Evolutionary conservation across 2,888 invertebrate genomes (phyloP).

Genomic region (Chalcosyrphus nemorum): DNA sequence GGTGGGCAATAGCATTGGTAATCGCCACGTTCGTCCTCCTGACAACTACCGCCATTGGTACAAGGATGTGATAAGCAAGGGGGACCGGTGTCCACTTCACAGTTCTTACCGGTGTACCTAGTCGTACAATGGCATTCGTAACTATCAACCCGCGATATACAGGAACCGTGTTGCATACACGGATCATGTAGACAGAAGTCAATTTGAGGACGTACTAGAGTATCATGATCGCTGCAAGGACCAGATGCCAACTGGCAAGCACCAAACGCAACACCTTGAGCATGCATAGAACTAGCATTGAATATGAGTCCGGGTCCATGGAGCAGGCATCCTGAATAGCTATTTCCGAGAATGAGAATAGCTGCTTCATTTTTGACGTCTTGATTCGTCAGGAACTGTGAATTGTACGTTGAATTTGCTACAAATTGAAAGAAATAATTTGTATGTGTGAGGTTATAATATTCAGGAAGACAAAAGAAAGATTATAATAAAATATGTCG

Average conservation of each 20-base stretch:
- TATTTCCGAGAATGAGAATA: constrained; percentile 89
- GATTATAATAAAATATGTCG: no score
- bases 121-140: constrained; percentile 93
- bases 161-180: constrained; percentile 91
- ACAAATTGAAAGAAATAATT: constrained; percentile 23
- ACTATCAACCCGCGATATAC: constrained; percentile 88
- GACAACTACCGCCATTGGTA: constrained; percentile 88
- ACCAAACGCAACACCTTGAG: constrained; percentile 88
- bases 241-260: constrained; percentile 89
- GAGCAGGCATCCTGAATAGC: constrained; percentile 91
- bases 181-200: constrained; percentile 91
- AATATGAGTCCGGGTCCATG: constrained; percentile 94
- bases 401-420: constrained; percentile 91
- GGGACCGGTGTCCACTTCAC: constrained; percentile 90
- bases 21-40: constrained; percentile 86
- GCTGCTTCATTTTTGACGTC: constrained; percentile 88
- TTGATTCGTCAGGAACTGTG: constrained; percentile 88
- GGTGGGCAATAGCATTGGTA: constrained; percentile 88
- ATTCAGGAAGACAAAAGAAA: not conserved
- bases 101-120: constrained; percentile 93
- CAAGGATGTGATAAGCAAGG: constrained; percentile 89
- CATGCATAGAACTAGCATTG: constrained; percentile 85
- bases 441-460: not conserved
- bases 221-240: constrained; percentile 85
- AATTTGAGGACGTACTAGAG: constrained; percentile 84